Conservation (phyloP, 2,888 invertebrate genomes). For the Eristalinus sepulchralis region DNA sequence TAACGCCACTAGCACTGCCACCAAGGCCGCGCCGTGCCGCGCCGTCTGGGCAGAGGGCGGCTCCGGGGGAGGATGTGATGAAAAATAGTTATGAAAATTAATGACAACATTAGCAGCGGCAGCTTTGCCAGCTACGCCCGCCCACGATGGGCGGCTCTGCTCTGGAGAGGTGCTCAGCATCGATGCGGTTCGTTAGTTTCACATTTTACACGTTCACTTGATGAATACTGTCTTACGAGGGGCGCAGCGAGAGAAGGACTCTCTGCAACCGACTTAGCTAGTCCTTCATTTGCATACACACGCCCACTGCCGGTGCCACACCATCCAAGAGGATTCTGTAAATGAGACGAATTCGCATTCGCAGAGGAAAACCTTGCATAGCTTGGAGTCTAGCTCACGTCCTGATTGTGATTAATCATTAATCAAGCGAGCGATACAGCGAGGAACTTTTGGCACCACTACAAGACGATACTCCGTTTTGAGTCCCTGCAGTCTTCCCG, state of each 20-base stretch:
- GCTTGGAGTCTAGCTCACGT: background rate
- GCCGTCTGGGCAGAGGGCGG: too few relatives aligned
- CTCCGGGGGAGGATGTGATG: constrained; percentile 16
- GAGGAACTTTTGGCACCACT: background rate
- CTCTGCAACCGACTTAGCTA: constrained; percentile 13
- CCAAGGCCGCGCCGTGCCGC: too few relatives aligned
- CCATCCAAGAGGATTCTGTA: background rate
- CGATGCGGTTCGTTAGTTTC: constrained; percentile 65
- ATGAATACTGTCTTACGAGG: background rate
- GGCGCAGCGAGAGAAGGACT: constrained; percentile 2
- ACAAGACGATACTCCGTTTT: background rate
- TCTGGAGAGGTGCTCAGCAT: constrained; percentile 55
- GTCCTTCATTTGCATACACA: constrained; percentile 61
- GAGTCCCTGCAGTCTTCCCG: background rate
- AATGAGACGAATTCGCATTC: background rate
- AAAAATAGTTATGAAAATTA: constrained; percentile 71
- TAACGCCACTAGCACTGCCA: constrained; percentile 51
- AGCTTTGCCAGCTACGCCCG: constrained; percentile 6
- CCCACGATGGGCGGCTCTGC: constrained; percentile 46
- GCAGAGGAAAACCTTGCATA: background rate
- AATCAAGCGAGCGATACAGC: constrained; percentile 41
- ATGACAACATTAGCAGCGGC: constrained; percentile 67
- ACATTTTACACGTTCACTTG: constrained; percentile 61
- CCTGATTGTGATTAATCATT: constrained; percentile 57
- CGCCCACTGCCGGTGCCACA: constrained; percentile 33